A percentile compares a stretch with the other conserved stretches of the same genome.
These are phyloP conservation scores for Habrosyne pyritoides DNA, from an alignment of 2,888 invertebrate species.

Conservation along the genomic window DNA sequence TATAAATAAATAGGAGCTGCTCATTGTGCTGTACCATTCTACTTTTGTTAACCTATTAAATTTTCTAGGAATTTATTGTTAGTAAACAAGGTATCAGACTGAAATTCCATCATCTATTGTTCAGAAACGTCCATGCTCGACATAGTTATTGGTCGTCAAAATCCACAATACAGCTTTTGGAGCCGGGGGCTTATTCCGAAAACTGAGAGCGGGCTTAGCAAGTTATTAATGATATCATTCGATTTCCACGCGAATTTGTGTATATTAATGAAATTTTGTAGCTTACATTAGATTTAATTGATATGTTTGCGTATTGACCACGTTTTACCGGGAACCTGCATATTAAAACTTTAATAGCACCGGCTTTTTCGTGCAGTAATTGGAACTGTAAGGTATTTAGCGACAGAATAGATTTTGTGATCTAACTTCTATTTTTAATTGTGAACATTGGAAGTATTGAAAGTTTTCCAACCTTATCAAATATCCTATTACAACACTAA, in stretches of 20 bases:
- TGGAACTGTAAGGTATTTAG: too few relatives aligned
- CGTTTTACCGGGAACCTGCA: too few relatives aligned
- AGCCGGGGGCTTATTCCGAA: constrained; percentile 33
- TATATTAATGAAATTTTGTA: too few relatives aligned
- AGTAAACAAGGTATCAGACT: constrained; percentile 8
- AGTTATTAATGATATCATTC: neutral
- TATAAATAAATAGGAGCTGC: neutral
- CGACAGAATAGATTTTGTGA: too few relatives aligned
- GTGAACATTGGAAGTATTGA: too few relatives aligned
- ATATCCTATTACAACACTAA: too few relatives aligned
- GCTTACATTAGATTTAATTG: too few relatives aligned
- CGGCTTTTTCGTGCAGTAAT: too few relatives aligned
- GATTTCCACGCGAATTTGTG: neutral
- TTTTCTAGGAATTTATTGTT: neutral
- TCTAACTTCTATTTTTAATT: too few relatives aligned
- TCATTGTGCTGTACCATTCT: neutral
- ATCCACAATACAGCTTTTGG: constrained; percentile 39
- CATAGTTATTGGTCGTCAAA: constrained; percentile 44
- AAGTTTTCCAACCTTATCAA: too few relatives aligned
- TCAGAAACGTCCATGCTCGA: constrained; percentile 25
- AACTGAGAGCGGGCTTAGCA: neutral
- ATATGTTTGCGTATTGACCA: too few relatives aligned
- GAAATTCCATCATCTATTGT: constrained; percentile 26
- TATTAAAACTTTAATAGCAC: too few relatives aligned
- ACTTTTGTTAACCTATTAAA: neutral